Base-by-base conservation (phyloP, 2,888 invertebrate species). In the Agrotis clavis region DNA sequence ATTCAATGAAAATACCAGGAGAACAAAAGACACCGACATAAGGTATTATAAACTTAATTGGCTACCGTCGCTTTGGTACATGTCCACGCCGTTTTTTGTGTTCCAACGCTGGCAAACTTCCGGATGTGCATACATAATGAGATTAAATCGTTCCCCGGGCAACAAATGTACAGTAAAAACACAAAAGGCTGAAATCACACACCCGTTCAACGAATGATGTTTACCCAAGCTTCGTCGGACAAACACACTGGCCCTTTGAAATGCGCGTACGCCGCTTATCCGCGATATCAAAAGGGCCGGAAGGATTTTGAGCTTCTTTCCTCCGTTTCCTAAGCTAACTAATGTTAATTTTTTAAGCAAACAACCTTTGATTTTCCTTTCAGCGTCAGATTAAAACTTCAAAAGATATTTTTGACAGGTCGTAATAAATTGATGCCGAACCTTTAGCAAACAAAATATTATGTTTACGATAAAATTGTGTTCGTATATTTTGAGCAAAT, bases 231-330 rank as follows among this genome's bases (percentile, higher is more conserved):
- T 82, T 87, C 89, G 88, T 86, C 90, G 87, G 87, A 90, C 92
- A 92, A 92, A 93, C 87, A 91, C 86, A 85, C 86, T 79, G 87
- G 91, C 86, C 91, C 91, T 95, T 95, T 95, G 93, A 92, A 90
- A 90, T 85, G 87, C 88, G 85, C 89, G 79, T 83, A 87, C 88
- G 89, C 92, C 91, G 92, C 90, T 89, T 86, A 89, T 91, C 88
- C 90, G 87, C 87, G 76, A 87, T 91, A 88, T 90, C 89, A 92
- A 94, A 94, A 92, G 92, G 83, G 90, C 94, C 95, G 95, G 95
- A 95, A 94, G 94, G 92, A 93, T 93, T 93, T 90, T 89, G 84
- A 85, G 86, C 84, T 86, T 70, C 75, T 79, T 88, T 87, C 86
- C 81, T 77, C 80, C 81, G 81, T 81, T 85, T 88, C 83, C 84